Evolutionary conservation across 2,888 invertebrate species (phyloP).

Genomic region (Argyra leucocephala): DNA sequence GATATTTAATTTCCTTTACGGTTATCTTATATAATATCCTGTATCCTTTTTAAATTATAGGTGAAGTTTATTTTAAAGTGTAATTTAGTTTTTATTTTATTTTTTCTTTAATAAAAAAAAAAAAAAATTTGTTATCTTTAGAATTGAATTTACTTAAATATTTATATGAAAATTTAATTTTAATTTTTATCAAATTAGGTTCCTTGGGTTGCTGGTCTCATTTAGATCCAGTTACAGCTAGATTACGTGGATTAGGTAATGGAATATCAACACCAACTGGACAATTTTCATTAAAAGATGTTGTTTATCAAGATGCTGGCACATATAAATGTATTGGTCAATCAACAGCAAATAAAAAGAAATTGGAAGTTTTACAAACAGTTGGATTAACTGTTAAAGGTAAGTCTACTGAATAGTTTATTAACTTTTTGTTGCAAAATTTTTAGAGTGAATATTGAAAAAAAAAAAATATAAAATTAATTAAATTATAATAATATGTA

Average conservation of each 20-base stretch:
- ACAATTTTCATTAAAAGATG: conserved; percentile 57
- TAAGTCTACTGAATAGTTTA: too few species aligned
- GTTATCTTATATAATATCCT: neutral
- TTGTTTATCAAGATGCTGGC: conserved; percentile 67
- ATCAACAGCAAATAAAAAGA: conserved; percentile 43
- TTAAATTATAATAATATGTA: too few species aligned
- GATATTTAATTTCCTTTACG: neutral
- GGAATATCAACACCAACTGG: conserved; percentile 49
- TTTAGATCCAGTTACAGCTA: conserved; percentile 46
- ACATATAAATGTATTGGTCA: conserved; percentile 61
- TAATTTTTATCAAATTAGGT: conserved; percentile 36
- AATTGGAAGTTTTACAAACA: conserved; percentile 48
- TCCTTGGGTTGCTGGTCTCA: conserved; percentile 58
- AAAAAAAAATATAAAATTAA: too few species aligned
- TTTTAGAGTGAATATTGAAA: too few species aligned
- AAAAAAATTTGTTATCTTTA: too few species aligned
- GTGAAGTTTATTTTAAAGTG: too few species aligned
- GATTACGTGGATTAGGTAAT: conserved; percentile 49
- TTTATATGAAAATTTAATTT: too few species aligned
- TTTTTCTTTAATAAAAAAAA: too few species aligned
- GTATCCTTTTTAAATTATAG: neutral
- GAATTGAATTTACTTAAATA: too few species aligned
- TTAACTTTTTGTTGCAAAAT: too few species aligned
- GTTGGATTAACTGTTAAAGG: conserved; percentile 49
- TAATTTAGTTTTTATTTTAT: too few species aligned